Evolutionary conservation across 2,888 invertebrate species (phyloP).

Genomic region (Oasisia sp.): DNA sequence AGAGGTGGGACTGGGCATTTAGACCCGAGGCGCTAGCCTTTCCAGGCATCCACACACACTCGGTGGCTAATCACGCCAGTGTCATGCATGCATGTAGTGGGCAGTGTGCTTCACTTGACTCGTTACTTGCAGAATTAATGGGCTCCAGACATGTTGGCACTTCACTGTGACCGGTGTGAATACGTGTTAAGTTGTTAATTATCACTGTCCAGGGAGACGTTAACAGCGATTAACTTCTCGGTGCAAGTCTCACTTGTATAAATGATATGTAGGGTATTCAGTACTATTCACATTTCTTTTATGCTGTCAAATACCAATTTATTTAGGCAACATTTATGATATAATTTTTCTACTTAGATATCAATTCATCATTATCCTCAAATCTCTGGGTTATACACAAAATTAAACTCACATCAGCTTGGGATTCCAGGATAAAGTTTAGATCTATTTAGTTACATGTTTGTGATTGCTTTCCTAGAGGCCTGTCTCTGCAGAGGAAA

Average conservation of each 20-base stretch:
- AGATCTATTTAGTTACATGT: too few species aligned
- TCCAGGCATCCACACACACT: background rate
- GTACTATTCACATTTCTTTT: background rate
- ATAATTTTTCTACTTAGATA: too few species aligned
- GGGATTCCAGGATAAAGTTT: too few species aligned
- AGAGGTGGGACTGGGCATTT: background rate
- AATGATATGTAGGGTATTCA: background rate
- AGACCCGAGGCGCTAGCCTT: background rate
- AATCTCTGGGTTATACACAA: too few species aligned
- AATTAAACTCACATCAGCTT: too few species aligned
- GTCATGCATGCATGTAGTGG: constrained; percentile 9
- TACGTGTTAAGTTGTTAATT: constrained; percentile 13
- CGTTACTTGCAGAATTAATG: background rate
- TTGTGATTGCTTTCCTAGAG: too few species aligned
- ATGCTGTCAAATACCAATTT: background rate
- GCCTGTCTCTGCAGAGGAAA: too few species aligned
- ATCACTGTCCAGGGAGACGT: background rate
- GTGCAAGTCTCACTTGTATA: background rate
- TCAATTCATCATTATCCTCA: too few species aligned
- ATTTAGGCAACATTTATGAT: background rate
- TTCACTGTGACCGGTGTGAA: background rate
- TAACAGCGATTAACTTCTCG: background rate
- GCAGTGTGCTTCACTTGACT: background rate
- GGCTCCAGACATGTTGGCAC: background rate
- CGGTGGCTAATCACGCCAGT: background rate